phyloP scores from a whole-genome alignment of 1,140 invertebrate species.

The Fopius arisanus region DNA sequence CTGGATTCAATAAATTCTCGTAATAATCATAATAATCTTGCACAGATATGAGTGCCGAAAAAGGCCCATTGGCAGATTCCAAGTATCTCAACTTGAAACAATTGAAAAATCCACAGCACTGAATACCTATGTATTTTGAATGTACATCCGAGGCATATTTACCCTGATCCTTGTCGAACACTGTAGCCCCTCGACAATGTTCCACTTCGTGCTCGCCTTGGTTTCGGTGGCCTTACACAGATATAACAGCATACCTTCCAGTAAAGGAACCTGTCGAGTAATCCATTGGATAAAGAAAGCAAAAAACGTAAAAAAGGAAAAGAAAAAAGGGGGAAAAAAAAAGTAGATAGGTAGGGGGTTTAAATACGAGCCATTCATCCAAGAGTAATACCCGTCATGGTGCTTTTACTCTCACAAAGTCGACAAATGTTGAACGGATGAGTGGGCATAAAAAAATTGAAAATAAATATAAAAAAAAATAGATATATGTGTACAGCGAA shows the following conservation, averaged over 20 bases:
- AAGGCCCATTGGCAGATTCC: no score
- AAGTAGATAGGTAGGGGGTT: not conserved
- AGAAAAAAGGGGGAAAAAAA: not conserved
- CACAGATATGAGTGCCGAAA: no score
- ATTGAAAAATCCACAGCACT: no score
- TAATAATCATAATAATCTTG: no score
- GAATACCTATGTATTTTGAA: no score
- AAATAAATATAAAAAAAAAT: constrained; percentile 12
- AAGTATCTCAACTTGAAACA: no score
- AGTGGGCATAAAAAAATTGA: not conserved
- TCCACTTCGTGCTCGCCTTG: constrained; percentile 58
- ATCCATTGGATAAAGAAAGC: not conserved
- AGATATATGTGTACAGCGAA: not conserved
- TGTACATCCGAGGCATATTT: constrained; percentile 39
- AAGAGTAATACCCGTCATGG: constrained; percentile 7
- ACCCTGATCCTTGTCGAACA: constrained; percentile 52
- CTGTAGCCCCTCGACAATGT: constrained; percentile 50
- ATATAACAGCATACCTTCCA: constrained; percentile 91
- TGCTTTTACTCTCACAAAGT: constrained; percentile 12
- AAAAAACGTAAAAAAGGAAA: no score
- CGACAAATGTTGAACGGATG: constrained; percentile 13
- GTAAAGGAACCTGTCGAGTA: constrained; percentile 76
- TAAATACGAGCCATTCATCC: not conserved
- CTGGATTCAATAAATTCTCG: no score
- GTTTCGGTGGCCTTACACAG: constrained; percentile 81